These are phyloP conservation scores for Heliconius sara DNA, from an alignment of 2,888 invertebrate genomes.

Conservation along the genomic window DNA sequence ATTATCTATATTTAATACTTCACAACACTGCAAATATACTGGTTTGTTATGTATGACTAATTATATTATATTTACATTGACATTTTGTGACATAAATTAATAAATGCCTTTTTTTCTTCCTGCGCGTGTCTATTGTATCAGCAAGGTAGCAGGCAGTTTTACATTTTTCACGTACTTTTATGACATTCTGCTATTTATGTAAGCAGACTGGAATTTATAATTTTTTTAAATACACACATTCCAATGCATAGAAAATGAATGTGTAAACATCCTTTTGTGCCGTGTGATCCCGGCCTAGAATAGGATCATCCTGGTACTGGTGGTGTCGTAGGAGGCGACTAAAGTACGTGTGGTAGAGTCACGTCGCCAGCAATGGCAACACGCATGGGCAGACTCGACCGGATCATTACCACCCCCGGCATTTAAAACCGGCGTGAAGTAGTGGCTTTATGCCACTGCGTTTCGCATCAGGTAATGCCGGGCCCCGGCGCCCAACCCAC, in stretches of 20 bases:
- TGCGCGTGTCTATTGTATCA: not conserved
- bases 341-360: no score
- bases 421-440: no score
- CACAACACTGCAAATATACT: slow-evolving; percentile 10
- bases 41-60: not conserved
- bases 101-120: not conserved
- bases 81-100: not conserved
- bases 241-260: not conserved
- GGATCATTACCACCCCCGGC: no score
- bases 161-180: not conserved
- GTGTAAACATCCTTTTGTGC: not conserved
- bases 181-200: not conserved
- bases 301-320: no score
- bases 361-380: no score
- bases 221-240: not conserved
- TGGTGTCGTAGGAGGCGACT: no score
- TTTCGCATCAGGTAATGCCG: no score
- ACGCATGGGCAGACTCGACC: no score
- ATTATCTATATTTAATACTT: not conserved
- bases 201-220: not conserved
- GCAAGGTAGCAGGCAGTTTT: slow-evolving; percentile 1
- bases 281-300: no score
- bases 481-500: no score
- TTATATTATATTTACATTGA: slow-evolving; percentile 3
- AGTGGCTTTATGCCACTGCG: no score